Base-by-base conservation (phyloP, 2,888 invertebrate genomes). In the Gonocerus acuteangulatus region DNA sequence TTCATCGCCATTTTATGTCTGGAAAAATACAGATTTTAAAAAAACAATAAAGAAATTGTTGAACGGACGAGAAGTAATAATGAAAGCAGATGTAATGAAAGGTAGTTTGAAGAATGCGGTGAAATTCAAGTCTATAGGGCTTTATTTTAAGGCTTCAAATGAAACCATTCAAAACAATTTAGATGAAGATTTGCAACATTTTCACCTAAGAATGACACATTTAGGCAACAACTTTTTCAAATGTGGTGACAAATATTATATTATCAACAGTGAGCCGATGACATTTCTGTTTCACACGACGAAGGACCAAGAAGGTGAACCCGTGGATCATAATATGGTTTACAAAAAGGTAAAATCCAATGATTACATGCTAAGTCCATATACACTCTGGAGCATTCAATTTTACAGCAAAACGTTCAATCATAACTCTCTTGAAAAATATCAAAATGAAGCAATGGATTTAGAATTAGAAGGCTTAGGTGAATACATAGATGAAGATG, bases 231-330 rank as follows among this genome's bases (percentile, higher is more conserved):
- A 36, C 2, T 18, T 21, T 22, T 52, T 32, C 7, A 39, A 36
- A 9, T 52, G 52, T n/a, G 52, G 52, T 19, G n/a, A 22, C 22
- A 52, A 1, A 34, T 36, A 32, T 22, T 52, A 52, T 52, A 22
- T 22, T 2, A 52, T 52, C 9, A 39, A 18, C 11, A 34, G 21
- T 52, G 52, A 52, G 13, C 9, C 16, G 11, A 2, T 21, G 15
- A 2, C 22, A 11, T 21, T 52, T 15, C 13, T 2, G 9, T 52
- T 18, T 22, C 21, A 19, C 21, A 15, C 39, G n/a, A n/a, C 19
- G 36, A 52, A 16, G 19, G 22, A 0, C 15, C 9, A 52, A 2
- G 11, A 21, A 3, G 52, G 52, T 1, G n/a, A 18, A 13, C 52
- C 52, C 6, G 21, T 52, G 13, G 21, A 13, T 19, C 36, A 2